Conservation (phyloP, 1,140 invertebrate genomes). For the Episyrphus balteatus region DNA sequence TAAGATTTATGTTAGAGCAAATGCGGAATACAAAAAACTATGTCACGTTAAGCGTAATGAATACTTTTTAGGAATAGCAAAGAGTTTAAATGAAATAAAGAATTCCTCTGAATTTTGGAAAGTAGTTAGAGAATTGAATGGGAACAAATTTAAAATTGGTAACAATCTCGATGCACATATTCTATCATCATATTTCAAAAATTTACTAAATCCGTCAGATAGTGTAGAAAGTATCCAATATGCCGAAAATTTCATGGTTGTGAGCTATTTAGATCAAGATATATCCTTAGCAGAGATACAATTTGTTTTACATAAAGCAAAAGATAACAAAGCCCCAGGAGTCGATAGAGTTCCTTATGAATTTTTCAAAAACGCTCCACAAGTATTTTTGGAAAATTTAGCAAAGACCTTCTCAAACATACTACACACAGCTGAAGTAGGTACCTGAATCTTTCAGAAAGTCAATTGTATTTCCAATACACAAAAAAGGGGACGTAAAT, state of each 20-base stretch:
- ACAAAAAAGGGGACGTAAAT: not conserved
- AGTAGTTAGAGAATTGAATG: not conserved
- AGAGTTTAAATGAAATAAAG: not conserved
- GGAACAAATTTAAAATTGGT: not conserved
- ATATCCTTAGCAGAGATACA: not conserved
- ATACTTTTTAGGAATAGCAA: not conserved
- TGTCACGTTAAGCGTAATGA: not conserved
- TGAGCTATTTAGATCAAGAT: not conserved
- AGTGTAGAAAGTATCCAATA: not conserved
- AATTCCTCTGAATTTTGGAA: not conserved
- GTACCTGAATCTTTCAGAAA: not conserved
- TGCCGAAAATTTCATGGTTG: not conserved
- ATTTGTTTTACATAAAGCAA: not conserved
- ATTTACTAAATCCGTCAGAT: not conserved
- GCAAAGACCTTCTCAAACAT: not conserved
- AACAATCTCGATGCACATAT: too few species aligned
- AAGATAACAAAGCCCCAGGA: not conserved
- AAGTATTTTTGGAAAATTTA: not conserved
- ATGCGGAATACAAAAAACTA: not conserved
- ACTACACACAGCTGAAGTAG: not conserved
- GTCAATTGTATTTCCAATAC: not conserved
- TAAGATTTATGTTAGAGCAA: too few species aligned
- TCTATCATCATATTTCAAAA: not conserved
- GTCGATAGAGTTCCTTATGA: not conserved
- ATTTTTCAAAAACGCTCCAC: not conserved